phyloP scores from a whole-genome alignment of 2,113 vertebrate species.

The Nicator chloris region DNA sequence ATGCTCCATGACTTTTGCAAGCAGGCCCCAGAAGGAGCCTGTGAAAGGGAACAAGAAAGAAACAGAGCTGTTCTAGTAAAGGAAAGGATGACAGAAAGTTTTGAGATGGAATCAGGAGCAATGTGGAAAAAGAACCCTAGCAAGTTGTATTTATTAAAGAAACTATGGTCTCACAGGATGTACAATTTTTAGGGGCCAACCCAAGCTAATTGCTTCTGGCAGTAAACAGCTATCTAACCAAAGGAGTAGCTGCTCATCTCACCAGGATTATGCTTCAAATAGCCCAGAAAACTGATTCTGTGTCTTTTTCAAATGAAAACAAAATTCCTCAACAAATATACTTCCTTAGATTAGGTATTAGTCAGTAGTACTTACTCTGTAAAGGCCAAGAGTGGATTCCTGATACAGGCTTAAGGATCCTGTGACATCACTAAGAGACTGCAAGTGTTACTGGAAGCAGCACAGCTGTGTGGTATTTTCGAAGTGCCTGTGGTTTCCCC shows the following conservation, averaged over 20 bases:
- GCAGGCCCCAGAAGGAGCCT: neutral
- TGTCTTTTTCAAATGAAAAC: neutral
- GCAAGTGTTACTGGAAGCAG: neutral
- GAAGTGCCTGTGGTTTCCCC: neutral
- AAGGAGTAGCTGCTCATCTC: neutral
- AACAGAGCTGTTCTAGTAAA: neutral
- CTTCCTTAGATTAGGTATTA: neutral
- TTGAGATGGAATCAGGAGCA: neutral
- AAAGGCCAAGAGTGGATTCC: neutral
- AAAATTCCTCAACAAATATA: neutral
- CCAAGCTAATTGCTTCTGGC: neutral
- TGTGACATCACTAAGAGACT: neutral
- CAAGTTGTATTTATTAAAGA: neutral
- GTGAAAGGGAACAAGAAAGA: neutral
- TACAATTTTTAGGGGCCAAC: neutral
- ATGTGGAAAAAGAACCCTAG: neutral
- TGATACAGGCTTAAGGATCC: neutral
- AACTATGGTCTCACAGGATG: neutral
- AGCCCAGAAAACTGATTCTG: neutral
- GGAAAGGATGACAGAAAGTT: neutral
- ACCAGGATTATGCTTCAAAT: neutral
- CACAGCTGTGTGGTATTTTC: neutral
- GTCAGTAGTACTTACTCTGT: neutral
- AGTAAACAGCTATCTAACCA: neutral
- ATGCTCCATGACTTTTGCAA: neutral